Percentiles rank a stretch among this genome's conserved stretches.
Conservation (phyloP, 2,113 vertebrate genomes). For the Callionymus lyra region DNA sequence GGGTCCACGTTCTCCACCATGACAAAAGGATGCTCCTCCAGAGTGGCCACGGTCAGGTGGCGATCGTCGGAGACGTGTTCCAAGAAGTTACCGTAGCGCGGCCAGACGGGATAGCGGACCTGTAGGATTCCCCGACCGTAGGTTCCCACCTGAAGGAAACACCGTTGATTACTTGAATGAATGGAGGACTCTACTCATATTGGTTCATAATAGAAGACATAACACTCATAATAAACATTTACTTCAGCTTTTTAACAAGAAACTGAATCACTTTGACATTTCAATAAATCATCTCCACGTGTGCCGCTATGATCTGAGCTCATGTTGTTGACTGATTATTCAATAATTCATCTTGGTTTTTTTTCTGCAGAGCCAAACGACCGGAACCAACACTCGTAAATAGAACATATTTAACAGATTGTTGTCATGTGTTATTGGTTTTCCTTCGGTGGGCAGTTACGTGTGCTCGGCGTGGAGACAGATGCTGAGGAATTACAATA, state of each 20-base stretch:
- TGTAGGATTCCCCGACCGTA: constrained; percentile 84
- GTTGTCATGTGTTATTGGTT: neutral
- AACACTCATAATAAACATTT: no score
- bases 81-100: constrained; percentile 82
- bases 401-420: constrained; percentile 10
- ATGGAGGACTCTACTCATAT: constrained; percentile 9
- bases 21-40: constrained; percentile 95
- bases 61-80: constrained; percentile 85
- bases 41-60: constrained; percentile 89
- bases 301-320: constrained; percentile 20
- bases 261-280: no score
- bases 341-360: constrained; percentile 19
- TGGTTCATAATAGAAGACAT: no score
- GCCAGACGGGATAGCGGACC: constrained; percentile 96
- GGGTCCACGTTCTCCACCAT: constrained; percentile 93
- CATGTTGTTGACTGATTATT: constrained; percentile 37
- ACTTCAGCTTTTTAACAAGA: no score
- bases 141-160: constrained; percentile 77
- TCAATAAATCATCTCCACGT: constrained; percentile 26
- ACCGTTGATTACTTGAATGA: constrained; percentile 19
- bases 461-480: no score
- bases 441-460: no score
- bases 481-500: no score
- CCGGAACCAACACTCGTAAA: constrained; percentile 28
- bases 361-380: constrained; percentile 14